Percentiles rank a stretch among this genome's conserved stretches.
phyloP scores from a whole-genome alignment of 1,140 invertebrate species.

The Frieseomelitta varia region DNA sequence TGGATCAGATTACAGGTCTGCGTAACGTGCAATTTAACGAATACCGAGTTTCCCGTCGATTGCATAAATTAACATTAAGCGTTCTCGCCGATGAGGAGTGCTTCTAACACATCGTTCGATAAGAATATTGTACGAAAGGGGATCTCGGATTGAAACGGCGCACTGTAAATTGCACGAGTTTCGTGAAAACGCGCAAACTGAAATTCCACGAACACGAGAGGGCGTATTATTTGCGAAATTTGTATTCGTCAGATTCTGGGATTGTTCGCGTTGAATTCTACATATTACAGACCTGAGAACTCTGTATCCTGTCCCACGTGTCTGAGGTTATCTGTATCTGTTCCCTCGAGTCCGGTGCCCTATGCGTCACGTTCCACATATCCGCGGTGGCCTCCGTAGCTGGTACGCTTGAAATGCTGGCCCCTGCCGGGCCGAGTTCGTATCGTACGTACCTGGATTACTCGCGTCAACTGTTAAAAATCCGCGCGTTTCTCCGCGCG shows the following conservation, averaged over 20 bases:
- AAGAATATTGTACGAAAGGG: neutral
- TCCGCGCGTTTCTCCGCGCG: neutral
- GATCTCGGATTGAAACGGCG: neutral
- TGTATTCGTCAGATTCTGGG: neutral
- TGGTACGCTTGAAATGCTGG: neutral
- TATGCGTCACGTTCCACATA: neutral
- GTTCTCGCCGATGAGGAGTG: neutral
- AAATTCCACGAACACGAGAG: neutral
- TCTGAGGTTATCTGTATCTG: constrained; percentile 5
- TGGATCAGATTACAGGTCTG: neutral
- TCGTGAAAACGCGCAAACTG: neutral
- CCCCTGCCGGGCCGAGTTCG: neutral
- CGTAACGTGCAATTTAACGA: neutral
- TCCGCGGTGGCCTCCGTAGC: neutral
- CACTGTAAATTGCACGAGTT: neutral
- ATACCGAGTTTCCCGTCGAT: neutral
- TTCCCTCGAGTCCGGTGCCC: neutral
- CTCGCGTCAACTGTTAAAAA: neutral
- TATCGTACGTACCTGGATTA: neutral
- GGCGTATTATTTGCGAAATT: neutral
- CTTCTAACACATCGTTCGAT: neutral
- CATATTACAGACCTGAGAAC: neutral
- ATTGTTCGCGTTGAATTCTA: constrained; percentile 7
- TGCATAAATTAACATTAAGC: neutral
- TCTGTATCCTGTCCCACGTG: neutral